Evolutionary conservation across 2,113 vertebrate species (phyloP).

Genomic region (Amphilophus citrinellus): DNA sequence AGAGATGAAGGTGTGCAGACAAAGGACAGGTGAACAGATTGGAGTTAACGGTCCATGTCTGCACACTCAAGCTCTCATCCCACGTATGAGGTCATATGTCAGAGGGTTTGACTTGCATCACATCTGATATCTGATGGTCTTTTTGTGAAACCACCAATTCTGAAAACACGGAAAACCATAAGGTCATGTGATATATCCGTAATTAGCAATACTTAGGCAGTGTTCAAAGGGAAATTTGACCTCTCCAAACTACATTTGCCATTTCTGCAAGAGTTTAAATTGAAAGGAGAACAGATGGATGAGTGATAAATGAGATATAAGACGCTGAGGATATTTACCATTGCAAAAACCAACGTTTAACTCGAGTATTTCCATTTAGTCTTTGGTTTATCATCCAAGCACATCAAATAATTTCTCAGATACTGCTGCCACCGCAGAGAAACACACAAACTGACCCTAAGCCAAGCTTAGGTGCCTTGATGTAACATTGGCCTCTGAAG

Average conservation of each 20-base stretch:
- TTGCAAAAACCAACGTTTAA: not conserved
- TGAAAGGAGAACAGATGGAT: not conserved
- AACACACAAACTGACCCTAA: no score
- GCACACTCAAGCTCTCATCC: not conserved
- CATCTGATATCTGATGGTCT: not conserved
- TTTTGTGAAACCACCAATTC: not conserved
- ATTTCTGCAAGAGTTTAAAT: not conserved
- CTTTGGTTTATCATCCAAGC: no score
- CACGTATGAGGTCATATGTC: not conserved
- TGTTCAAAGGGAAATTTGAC: not conserved
- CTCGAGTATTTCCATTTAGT: no score
- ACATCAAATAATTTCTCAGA: no score
- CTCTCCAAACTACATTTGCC: not conserved
- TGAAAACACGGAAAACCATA: not conserved
- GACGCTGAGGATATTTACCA: no score
- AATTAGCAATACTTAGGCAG: not conserved
- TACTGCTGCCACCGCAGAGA: no score
- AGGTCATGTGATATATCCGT: not conserved
- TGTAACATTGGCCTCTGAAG: no score
- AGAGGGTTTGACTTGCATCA: not conserved
- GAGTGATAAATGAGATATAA: not conserved
- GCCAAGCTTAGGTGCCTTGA: no score
- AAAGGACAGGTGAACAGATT: conserved; percentile 34
- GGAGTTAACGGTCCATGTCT: not conserved
- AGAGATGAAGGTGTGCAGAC: conserved; percentile 5